These are phyloP conservation scores for Drosophila pachea DNA, from an alignment of 1,140 invertebrate species.

Conservation along the genomic window DNA sequence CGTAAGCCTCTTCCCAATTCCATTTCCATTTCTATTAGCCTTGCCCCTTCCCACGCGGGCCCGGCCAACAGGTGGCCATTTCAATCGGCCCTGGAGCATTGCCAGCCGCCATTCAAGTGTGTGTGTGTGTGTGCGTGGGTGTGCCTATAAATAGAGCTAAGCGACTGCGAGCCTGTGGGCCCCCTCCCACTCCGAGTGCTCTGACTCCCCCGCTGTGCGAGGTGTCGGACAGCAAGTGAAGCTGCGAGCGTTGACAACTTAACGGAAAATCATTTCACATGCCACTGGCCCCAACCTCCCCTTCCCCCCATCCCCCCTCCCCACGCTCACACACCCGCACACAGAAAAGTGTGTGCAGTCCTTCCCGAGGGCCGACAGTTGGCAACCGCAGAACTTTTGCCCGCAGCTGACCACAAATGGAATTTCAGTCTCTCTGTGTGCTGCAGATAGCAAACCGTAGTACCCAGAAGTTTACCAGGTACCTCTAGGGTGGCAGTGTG, in stretches of 20 bases:
- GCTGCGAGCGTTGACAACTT: slow-evolving; percentile 55
- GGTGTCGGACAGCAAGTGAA: slow-evolving; percentile 40
- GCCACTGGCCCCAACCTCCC: too few species aligned
- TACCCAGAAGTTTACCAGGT: background rate
- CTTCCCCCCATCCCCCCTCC: background rate
- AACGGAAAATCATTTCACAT: slow-evolving; percentile 68
- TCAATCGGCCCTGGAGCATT: slow-evolving; percentile 23
- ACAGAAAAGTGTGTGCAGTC: too few species aligned
- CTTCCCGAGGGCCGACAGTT: background rate
- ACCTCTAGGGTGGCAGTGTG: too few species aligned
- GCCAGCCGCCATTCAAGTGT: background rate
- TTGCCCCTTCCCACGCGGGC: background rate
- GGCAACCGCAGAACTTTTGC: slow-evolving; percentile 23
- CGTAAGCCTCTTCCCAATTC: slow-evolving; percentile 3
- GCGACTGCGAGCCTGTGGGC: slow-evolving; percentile 15
- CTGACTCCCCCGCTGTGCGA: background rate
- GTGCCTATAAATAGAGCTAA: slow-evolving; percentile 35
- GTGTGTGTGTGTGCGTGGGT: background rate
- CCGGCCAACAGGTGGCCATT: slow-evolving; percentile 35
- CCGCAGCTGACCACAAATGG: slow-evolving; percentile 34
- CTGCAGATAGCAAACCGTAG: background rate
- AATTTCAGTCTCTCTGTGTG: slow-evolving; percentile 3
- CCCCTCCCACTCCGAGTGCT: too few species aligned
- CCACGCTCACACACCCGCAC: background rate
- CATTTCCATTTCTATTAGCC: background rate